Base-by-base conservation (phyloP, 2,888 invertebrate genomes). In the Trachelus troglodyta region DNA sequence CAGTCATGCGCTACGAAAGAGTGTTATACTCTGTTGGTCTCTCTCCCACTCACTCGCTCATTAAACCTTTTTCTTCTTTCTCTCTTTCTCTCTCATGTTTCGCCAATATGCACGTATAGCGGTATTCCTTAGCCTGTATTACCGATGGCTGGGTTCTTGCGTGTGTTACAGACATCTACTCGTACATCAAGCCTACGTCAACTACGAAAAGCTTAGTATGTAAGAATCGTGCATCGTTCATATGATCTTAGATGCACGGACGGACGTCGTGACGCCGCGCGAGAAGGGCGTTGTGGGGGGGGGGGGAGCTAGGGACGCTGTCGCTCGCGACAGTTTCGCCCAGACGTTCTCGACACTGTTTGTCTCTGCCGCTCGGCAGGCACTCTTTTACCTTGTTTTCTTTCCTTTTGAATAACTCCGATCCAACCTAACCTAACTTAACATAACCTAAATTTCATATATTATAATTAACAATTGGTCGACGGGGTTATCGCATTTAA, bases 271-370 rank as follows among this genome's bases (percentile, higher is more conserved):
- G 56, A 56, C 56, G 56, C 23, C 23, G 56, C 1, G 56, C 56
- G 9, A 0, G 9, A 56, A 23, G 23, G 15, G 15, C 15, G 15
- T 0, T 0, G 12, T 1, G 4, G 37, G 12, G 1, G 37, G 1
- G 12, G 12, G 12, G 15, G 23, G 2, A 23, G 9, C 37, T 23
- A 56, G 23, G 56, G 56, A 56, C 56, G 56, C 23, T 23, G 56
- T 56, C 23, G 23, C 56, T 56, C 56, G 56, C 23, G 56, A 56
- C 56, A 56, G 56, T 56, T 56, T 56, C 23, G 56, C 56, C 56
- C 56, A 56, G 56, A 56, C 56, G 56, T 56, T 56, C 56, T 56
- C 56, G 56, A 56, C 23, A 56, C 56, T 56, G 23, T 56, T 56
- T 56, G 56, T 56, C 56, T 56, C 23, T 56, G 56, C 23, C 56